These are phyloP conservation scores for Heliconius sara DNA, from an alignment of 2,888 invertebrate species.

Conservation along the genomic window DNA sequence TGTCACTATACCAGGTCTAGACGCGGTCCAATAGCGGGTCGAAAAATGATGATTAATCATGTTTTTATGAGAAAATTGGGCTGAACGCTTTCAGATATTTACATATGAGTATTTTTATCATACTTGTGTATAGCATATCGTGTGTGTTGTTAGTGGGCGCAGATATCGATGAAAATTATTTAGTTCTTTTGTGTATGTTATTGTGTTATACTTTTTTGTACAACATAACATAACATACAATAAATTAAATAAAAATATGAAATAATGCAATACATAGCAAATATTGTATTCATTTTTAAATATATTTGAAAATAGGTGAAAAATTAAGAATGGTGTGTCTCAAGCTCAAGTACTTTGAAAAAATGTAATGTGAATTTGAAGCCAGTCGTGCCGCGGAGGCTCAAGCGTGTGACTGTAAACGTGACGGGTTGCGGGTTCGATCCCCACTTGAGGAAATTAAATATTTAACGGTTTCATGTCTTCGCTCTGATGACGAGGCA, in stretches of 20 bases:
- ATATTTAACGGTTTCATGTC: too few species aligned
- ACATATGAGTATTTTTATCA: neutral
- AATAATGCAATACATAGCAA: neutral
- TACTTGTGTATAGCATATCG: neutral
- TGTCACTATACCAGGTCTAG: conserved; percentile 19
- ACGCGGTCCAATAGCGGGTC: neutral
- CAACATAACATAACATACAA: too few species aligned
- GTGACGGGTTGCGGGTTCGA: too few species aligned
- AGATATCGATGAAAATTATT: neutral
- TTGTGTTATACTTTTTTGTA: neutral
- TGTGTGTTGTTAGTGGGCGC: neutral
- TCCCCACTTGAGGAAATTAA: too few species aligned
- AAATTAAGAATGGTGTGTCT: too few species aligned
- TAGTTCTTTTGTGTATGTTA: neutral
- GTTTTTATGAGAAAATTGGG: neutral
- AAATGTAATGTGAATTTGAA: too few species aligned
- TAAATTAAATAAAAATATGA: neutral
- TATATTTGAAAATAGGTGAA: too few species aligned
- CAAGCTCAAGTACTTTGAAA: too few species aligned
- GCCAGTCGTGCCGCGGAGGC: too few species aligned
- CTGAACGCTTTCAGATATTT: neutral
- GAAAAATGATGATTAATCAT: neutral
- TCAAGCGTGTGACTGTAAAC: too few species aligned
- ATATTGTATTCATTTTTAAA: too few species aligned
- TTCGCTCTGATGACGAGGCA: too few species aligned